Percentiles rank a stretch among this genome's conserved stretches.
Conservation (phyloP, 2,797 vertebrate genomes). For the Ficedula albicollis region DNA sequence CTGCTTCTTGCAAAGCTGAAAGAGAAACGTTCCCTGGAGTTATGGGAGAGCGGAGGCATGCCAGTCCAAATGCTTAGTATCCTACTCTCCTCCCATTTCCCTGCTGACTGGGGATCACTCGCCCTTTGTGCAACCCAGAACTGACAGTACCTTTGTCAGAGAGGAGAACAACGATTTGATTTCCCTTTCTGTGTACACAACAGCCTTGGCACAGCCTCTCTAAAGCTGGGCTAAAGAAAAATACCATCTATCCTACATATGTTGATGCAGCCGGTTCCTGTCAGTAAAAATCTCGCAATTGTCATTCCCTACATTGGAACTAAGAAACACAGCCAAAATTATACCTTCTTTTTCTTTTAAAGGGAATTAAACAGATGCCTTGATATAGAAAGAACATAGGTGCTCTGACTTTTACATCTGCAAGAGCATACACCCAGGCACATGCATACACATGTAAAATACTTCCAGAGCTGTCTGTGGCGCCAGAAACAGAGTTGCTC, state of each 20-base stretch:
- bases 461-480: background rate
- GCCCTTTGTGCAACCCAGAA: background rate
- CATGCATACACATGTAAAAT: background rate
- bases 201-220: background rate
- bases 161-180: background rate
- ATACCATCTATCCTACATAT: background rate
- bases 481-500: background rate
- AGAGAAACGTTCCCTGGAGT: background rate
- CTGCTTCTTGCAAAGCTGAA: constrained; percentile 1
- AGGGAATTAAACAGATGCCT: background rate
- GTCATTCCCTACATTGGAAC: background rate
- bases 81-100: background rate
- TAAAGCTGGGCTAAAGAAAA: background rate
- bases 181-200: background rate
- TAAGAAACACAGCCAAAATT: background rate
- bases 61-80: background rate
- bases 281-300: background rate
- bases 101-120: background rate
- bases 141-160: background rate
- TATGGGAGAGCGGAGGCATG: background rate
- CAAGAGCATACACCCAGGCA: background rate
- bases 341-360: background rate
- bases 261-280: background rate
- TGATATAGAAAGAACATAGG: background rate
- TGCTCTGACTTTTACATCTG: background rate